These are phyloP conservation scores for Dermatophagoides farinae DNA, from an alignment of 1,140 invertebrate species.

Conservation along the genomic window DNA sequence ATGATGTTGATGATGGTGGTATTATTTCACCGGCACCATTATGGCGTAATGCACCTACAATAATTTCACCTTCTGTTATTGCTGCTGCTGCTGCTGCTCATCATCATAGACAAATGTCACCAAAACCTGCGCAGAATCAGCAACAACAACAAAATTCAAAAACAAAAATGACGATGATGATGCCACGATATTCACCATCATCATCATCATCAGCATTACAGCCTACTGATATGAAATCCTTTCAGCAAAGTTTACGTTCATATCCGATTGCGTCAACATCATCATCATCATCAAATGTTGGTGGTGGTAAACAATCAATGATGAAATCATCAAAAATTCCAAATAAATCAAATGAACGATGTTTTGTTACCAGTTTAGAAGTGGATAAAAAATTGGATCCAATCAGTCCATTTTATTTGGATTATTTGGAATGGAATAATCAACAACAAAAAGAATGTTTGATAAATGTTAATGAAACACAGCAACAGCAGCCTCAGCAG, in stretches of 20 bases:
- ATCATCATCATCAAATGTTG: too few relatives aligned
- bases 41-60: constrained; percentile 1
- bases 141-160: not conserved
- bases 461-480: too few relatives aligned
- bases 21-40: not conserved
- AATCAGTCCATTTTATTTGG: too few relatives aligned
- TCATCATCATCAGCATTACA: not conserved
- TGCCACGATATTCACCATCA: not conserved
- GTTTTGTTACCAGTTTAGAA: not conserved
- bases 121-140: not conserved
- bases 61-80: not conserved
- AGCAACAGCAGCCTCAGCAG: not conserved
- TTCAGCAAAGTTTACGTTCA: not conserved
- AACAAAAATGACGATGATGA: not conserved
- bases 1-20: too few relatives aligned
- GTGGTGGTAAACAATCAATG: not conserved
- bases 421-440: too few relatives aligned
- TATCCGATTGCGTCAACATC: not conserved
- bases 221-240: not conserved
- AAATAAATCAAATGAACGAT: not conserved
- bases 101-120: not conserved
- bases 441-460: not conserved
- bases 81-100: too few relatives aligned
- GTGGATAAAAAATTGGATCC: not conserved
- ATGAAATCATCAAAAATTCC: not conserved